Conservation (phyloP, 2,888 invertebrate genomes). For the Helleia helle region DNA sequence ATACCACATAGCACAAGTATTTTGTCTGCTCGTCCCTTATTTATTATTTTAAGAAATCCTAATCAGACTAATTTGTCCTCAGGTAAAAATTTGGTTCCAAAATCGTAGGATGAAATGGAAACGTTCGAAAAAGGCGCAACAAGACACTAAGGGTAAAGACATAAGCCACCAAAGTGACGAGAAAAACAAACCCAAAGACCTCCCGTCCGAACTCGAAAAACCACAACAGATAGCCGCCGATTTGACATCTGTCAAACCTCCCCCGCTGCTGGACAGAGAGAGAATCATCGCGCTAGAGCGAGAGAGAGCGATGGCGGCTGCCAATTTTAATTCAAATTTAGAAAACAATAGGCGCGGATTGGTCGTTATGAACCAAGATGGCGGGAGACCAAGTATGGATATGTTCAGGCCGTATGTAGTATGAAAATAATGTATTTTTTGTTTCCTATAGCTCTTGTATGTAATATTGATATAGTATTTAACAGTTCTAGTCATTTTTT, state of each 20-base stretch:
- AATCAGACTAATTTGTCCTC: too few species aligned
- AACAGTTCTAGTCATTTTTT: conserved; percentile 6
- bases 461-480: not conserved
- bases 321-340: conserved; percentile 68
- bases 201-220: conserved; percentile 42
- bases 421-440: conserved; percentile 55
- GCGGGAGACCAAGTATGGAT: conserved; percentile 49
- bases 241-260: conserved; percentile 64
- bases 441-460: conserved; percentile 22
- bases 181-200: conserved; percentile 45
- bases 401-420: conserved; percentile 72
- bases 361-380: conserved; percentile 63
- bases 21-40: too few species aligned
- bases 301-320: conserved; percentile 64
- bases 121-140: conserved; percentile 95
- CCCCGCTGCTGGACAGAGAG: conserved; percentile 59
- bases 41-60: too few species aligned
- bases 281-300: conserved; percentile 63
- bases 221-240: conserved; percentile 47
- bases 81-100: conserved; percentile 99
- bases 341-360: conserved; percentile 62
- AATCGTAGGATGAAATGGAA: conserved; percentile 99
- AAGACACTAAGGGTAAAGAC: conserved; percentile 82
- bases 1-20: too few species aligned
- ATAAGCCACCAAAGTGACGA: conserved; percentile 42